Base-by-base conservation (phyloP, 1,140 invertebrate genomes). In the Drosophila ananassae region DNA sequence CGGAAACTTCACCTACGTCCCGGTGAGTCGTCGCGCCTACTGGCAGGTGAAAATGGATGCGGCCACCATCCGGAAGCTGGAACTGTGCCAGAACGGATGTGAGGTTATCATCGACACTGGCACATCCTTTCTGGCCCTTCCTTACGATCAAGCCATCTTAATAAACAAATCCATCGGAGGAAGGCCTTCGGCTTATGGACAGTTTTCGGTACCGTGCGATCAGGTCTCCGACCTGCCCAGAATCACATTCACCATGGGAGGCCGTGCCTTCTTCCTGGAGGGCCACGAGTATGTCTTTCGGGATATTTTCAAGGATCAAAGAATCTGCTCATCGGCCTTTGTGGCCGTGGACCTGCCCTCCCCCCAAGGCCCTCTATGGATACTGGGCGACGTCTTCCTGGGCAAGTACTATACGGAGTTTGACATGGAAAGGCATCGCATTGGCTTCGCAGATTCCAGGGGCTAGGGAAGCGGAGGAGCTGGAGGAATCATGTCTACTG, bases 71-170 rank as follows among this genome's bases (percentile, higher is more conserved):
- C 62, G 57, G 1, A 52, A 75, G 17, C 46, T 82, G 12, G 51
- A 56, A 3, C 77, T 93, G 48, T 94, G 94, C n/a, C 48, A 48
- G 69, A 21, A 79, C 0, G 93, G 93, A 8, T 95, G 95, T 67
- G 89, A 94, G 78, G 95, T 95, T 12, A 96, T 97, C 79, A 95
- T 95, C 55, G 96, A 96, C 81, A 96, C 96, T 59, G 96, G 96
- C 22, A 96, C 96, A 39, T 95, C 94, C 12, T 93, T 97, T 2
- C 93, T 97, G 68, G 95, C 95, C 46, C 94, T 95, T 25, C 96
- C 96, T 4, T 76, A 73, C 25, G 72, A 84, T 0, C 66, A 75
- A 51, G 85, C 83, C 6, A 79, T 83, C 41, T 41, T 83, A 0
- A 89, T 89, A 6, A 89, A 89, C 4, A 73, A 89, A 39, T 79